A percentile compares a stretch with the other conserved stretches of the same genome.
Conservation (phyloP, 2,888 invertebrate species). For the Patella ulyssiponensis region DNA sequence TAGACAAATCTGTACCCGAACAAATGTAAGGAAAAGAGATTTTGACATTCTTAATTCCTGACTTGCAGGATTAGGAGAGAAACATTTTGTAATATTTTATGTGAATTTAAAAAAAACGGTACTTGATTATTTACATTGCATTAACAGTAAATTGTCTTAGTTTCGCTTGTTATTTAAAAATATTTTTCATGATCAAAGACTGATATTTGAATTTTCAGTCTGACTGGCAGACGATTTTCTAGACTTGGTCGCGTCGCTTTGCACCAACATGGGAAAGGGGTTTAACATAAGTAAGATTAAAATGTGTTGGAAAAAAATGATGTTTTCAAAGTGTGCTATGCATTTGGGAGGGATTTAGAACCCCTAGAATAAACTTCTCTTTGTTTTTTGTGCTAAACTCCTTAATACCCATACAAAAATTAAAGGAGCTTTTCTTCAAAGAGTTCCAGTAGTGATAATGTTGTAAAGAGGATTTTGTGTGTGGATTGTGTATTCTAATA, state of each 20-base stretch:
- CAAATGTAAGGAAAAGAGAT: no score
- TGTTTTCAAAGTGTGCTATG: not conserved
- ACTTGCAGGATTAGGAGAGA: no score
- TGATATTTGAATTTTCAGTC: no score
- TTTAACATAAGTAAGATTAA: not conserved
- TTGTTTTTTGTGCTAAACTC: constrained; percentile 1
- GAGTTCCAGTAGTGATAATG: not conserved
- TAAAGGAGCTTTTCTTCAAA: constrained; percentile 7
- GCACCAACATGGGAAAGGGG: not conserved
- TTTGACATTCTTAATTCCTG: no score
- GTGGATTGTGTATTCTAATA: not conserved
- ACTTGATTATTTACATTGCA: no score
- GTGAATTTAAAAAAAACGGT: no score
- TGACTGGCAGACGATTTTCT: not conserved
- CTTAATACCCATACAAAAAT: constrained; percentile 2
- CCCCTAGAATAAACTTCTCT: not conserved
- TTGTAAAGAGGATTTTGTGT: not conserved
- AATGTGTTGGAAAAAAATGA: not conserved
- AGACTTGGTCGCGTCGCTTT: not conserved
- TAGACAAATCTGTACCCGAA: no score
- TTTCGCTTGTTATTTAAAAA: no score
- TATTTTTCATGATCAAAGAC: no score
- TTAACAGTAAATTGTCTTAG: no score
- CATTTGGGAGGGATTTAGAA: not conserved
- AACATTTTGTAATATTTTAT: no score